Evolutionary conservation across 2,797 vertebrate species (phyloP).

Genomic region (Botia almorhae): DNA sequence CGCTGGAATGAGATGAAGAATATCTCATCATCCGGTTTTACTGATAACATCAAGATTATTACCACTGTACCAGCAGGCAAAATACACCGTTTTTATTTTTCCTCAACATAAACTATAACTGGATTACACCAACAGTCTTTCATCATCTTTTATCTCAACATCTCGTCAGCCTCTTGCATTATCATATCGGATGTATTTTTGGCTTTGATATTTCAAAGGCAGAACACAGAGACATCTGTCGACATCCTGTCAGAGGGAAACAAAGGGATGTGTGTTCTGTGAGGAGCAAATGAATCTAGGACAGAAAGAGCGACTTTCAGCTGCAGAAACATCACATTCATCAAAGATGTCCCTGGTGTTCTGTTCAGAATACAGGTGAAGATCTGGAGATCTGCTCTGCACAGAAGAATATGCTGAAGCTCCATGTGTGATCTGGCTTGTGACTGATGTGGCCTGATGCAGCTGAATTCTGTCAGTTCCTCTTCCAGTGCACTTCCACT

Average conservation of each 20-base stretch:
- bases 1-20: conserved; percentile 15
- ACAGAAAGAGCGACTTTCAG: not conserved
- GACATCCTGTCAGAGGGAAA: conserved; percentile 37
- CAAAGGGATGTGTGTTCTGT: conserved; percentile 35
- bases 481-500: conserved; percentile 21
- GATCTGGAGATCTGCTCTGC: conserved; percentile 36
- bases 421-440: conserved; percentile 20
- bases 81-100: conserved; percentile 33
- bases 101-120: conserved; percentile 38
- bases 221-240: conserved; percentile 30
- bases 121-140: conserved; percentile 41
- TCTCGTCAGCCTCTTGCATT: conserved; percentile 34
- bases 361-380: conserved; percentile 18
- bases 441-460: conserved; percentile 39
- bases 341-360: conserved; percentile 36
- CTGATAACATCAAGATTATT: conserved; percentile 35
- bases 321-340: conserved; percentile 26
- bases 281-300: conserved; percentile 30
- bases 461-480: conserved; percentile 32
- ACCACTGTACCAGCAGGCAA: conserved; percentile 18
- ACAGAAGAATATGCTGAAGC: conserved; percentile 14
- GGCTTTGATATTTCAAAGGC: conserved; percentile 29
- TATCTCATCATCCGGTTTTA: conserved; percentile 32
- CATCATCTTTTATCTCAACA: conserved; percentile 36
- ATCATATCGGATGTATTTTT: conserved; percentile 18